phyloP scores from a whole-genome alignment of 2,888 invertebrate genomes.

The Azorinus chamasolen region DNA sequence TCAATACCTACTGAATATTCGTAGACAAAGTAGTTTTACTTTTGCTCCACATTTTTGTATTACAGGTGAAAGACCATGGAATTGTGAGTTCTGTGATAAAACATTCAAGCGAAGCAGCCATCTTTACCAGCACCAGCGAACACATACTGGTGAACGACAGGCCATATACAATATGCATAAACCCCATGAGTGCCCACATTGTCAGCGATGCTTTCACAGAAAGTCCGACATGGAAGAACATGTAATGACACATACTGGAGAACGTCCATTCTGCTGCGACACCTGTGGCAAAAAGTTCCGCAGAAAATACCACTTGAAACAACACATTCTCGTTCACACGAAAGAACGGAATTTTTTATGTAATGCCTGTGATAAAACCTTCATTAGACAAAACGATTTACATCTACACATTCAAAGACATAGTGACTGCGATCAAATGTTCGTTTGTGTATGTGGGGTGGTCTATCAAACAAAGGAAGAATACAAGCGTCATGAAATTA shows the following conservation, averaged over 20 bases:
- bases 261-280: slow-evolving; percentile 6
- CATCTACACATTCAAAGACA: slow-evolving; percentile 23
- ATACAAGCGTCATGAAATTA: slow-evolving; percentile 13
- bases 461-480: slow-evolving; percentile 21
- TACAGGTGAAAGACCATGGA: slow-evolving; percentile 22
- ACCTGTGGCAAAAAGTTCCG: slow-evolving; percentile 20
- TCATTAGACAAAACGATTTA: slow-evolving; percentile 21
- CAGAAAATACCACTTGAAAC: slow-evolving; percentile 19
- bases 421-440: slow-evolving; percentile 9
- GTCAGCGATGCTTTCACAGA: slow-evolving; percentile 22
- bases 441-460: slow-evolving; percentile 20
- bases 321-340: slow-evolving; percentile 21
- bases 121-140: slow-evolving; percentile 26
- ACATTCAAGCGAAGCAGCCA: slow-evolving; percentile 23
- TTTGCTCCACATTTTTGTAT: too few species aligned
- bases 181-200: slow-evolving; percentile 17
- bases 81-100: slow-evolving; percentile 24
- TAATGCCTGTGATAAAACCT: slow-evolving; percentile 24
- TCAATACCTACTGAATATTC: too few species aligned
- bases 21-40: too few species aligned
- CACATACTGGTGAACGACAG: slow-evolving; percentile 24
- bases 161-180: slow-evolving; percentile 19
- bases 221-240: slow-evolving; percentile 29
- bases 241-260: slow-evolving; percentile 23
- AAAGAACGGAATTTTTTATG: slow-evolving; percentile 19